These are phyloP conservation scores for Saguinus midas DNA, from an alignment of 2,113 vertebrate genomes.

Conservation along the genomic window DNA sequence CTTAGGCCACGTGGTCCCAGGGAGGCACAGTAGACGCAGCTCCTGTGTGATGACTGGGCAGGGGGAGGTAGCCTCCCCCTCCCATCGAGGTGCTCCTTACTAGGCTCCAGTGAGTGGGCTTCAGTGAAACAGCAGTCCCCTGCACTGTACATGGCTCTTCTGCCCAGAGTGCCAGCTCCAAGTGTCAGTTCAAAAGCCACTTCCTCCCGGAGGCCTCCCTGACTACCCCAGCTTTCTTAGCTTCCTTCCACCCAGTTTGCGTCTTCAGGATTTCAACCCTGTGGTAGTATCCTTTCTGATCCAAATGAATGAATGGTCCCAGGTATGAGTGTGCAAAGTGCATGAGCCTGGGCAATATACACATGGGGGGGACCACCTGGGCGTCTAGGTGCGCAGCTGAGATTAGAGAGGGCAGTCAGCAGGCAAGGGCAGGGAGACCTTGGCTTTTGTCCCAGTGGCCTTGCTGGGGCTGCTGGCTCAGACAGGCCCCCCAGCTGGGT, in stretches of 20 bases:
- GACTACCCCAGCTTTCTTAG: neutral
- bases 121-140: neutral
- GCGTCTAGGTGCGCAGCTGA: neutral
- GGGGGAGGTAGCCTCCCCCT: neutral
- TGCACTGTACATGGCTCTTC: neutral
- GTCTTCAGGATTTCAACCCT: neutral
- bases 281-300: neutral
- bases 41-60: neutral
- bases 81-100: neutral
- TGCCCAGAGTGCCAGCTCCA: neutral
- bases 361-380: no score
- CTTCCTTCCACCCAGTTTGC: neutral
- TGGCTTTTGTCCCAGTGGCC: neutral
- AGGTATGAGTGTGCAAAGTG: neutral
- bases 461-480: neutral
- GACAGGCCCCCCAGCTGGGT: neutral
- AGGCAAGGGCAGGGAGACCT: neutral
- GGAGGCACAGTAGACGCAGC: neutral
- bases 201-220: neutral
- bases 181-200: neutral
- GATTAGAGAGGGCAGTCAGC: rapidly evolving
- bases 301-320: neutral
- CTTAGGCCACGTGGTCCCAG: rapidly evolving
- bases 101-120: neutral
- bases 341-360: neutral